phyloP scores from a whole-genome alignment of 2,797 vertebrate genomes.

The Syngnathus rostellatus region DNA sequence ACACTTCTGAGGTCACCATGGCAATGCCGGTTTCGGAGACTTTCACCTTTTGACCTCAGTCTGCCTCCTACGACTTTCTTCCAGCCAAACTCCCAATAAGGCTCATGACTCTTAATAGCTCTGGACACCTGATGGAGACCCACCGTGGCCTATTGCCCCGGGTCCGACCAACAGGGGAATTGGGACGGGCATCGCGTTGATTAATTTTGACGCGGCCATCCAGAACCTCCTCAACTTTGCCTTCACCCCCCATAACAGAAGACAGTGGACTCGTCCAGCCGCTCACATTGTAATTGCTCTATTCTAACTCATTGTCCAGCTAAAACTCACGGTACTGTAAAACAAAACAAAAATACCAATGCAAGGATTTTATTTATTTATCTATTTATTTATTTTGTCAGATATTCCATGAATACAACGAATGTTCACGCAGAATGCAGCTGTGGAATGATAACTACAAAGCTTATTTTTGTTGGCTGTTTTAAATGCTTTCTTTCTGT shows the following conservation, averaged over 20 bases:
- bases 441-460: constrained; percentile 51
- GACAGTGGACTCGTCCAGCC: constrained; percentile 31
- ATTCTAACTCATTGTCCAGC: constrained; percentile 62
- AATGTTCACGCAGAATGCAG: constrained; percentile 58
- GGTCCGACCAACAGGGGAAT: constrained; percentile 33
- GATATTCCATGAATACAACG: constrained; percentile 57
- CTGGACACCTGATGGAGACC: constrained; percentile 32
- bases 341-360: constrained; percentile 54
- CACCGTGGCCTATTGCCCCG: constrained; percentile 20
- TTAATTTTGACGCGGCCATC: constrained; percentile 24
- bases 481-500: constrained; percentile 50
- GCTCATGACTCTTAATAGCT: constrained; percentile 36
- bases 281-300: constrained; percentile 55
- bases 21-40: constrained; percentile 43
- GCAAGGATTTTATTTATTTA: constrained; percentile 66
- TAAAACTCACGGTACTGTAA: constrained; percentile 69
- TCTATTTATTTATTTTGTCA: constrained; percentile 62
- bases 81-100: constrained; percentile 39
- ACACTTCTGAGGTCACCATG: constrained; percentile 73
- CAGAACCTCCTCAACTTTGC: constrained; percentile 7
- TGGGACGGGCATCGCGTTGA: constrained; percentile 22
- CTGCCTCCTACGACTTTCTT: constrained; percentile 22
- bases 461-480: constrained; percentile 42
- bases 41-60: constrained; percentile 47
- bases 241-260: constrained; percentile 29